Conservation (phyloP, 2,888 invertebrate species). For the Esperia sulphurella region DNA sequence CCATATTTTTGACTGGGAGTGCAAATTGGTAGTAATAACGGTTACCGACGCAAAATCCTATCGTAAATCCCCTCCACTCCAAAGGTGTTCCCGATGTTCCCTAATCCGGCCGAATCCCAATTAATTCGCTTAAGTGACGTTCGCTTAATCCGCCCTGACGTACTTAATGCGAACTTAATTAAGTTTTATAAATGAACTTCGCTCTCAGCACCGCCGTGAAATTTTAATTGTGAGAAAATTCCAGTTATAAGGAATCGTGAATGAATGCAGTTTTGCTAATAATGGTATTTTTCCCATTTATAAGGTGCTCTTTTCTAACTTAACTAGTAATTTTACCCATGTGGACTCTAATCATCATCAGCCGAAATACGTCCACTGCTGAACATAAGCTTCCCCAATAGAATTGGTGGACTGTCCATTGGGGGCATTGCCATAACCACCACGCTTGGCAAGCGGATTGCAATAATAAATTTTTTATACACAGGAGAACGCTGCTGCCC, state of each 20-base stretch:
- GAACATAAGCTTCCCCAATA: too few species aligned
- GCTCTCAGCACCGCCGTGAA: constrained; percentile 18
- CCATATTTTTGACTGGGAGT: too few species aligned
- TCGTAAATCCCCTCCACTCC: constrained; percentile 21
- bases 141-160: constrained; percentile 62
- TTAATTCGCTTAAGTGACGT: constrained; percentile 67
- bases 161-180: constrained; percentile 69
- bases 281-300: too few species aligned
- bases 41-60: constrained; percentile 1
- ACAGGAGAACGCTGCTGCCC: too few species aligned
- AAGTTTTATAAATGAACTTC: constrained; percentile 34
- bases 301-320: too few species aligned
- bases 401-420: too few species aligned
- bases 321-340: too few species aligned
- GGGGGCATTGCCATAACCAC: too few species aligned
- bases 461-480: too few species aligned
- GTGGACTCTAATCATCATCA: too few species aligned
- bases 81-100: constrained; percentile 39
- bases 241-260: not conserved
- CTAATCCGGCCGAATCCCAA: constrained; percentile 63
- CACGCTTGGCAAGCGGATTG: too few species aligned
- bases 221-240: constrained; percentile 19
- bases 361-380: too few species aligned
- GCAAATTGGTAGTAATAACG: not conserved
- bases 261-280: constrained; percentile 6